Evolutionary conservation across 2,113 vertebrate species (phyloP), one percentile per base, ranked within the genome.

Genomic region (Haplotaxodon microlepis): DNA sequence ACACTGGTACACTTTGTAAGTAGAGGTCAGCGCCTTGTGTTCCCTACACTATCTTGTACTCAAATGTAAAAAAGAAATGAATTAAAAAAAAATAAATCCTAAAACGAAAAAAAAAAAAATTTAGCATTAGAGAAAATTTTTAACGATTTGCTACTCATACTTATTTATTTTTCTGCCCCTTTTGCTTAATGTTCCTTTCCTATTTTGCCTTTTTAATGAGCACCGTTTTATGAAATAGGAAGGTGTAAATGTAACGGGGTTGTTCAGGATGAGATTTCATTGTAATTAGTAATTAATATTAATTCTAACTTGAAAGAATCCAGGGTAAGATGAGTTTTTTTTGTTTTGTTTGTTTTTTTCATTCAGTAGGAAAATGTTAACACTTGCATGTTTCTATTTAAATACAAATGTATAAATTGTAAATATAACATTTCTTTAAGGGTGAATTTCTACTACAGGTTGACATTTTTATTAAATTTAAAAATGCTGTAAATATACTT

Each of bases 301-400:
- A 93, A 92, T 94, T 96, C 87, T 94, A 94, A 94, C 95, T 96
- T 94, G 92, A 92, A 94, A 86, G 86, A 96, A 96, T 95, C 95
- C 96, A 96, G 95, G 95, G 95, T 97, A 96, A 96, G 93, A 94
- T 89, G 61, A 92, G 13, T 0, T 11, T 51, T 86, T 61, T 54
- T 57, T 12, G 2, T 27, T 27, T 27, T 27, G 0, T 42, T 94
- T 89, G 85, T 93, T 86, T 82, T 63, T 61, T 47, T 93, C 90
- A 87, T 95, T 93, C 87, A 91, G 56, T 94, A 94, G 94, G 92
- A 93, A 94, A 92, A 92, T 91, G 94, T 93, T 94, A 96, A 96
- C 95, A 96, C 94, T 95, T 95, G 96, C 96, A 97, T 97, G 97
- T 96, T 96, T 97, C 94, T 96, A 96, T 95, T 96, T 97, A 97